Conservation (phyloP, 2,888 invertebrate species). For the Drosophila helvetica region DNA sequence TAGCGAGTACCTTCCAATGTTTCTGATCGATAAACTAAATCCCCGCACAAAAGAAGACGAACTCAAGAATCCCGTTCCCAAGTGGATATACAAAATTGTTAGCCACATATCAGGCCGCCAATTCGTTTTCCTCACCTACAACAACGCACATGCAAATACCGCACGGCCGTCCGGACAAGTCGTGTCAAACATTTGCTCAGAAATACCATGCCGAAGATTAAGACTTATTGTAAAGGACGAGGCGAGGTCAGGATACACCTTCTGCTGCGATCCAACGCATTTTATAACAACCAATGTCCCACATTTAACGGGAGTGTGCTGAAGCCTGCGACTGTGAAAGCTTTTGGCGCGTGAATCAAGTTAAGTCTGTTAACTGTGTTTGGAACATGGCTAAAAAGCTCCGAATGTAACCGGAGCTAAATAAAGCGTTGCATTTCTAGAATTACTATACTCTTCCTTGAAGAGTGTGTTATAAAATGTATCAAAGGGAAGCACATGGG, state of each 20-base stretch:
- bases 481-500: too few species aligned
- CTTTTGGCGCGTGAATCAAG: not conserved
- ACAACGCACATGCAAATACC: slow-evolving; percentile 27
- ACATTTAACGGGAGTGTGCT: slow-evolving; percentile 33
- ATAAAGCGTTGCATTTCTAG: not conserved
- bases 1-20: slow-evolving; percentile 19
- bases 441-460: not conserved
- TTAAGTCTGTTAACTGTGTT: too few species aligned
- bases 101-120: not conserved
- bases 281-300: slow-evolving; percentile 39
- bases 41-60: too few species aligned
- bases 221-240: not conserved
- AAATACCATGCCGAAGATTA: slow-evolving; percentile 12
- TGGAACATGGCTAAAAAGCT: not conserved
- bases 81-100: slow-evolving; percentile 58
- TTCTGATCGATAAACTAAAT: slow-evolving; percentile 9
- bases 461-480: too few species aligned
- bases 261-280: slow-evolving; percentile 45
- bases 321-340: not conserved
- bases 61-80: slow-evolving; percentile 43
- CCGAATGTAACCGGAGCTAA: not conserved
- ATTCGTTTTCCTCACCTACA: slow-evolving; percentile 50
- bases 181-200: slow-evolving; percentile 7
- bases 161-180: slow-evolving; percentile 5
- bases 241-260: slow-evolving; percentile 26